phyloP scores from a whole-genome alignment of 2,797 vertebrate genomes.

The Pipistrellus kuhlii region DNA sequence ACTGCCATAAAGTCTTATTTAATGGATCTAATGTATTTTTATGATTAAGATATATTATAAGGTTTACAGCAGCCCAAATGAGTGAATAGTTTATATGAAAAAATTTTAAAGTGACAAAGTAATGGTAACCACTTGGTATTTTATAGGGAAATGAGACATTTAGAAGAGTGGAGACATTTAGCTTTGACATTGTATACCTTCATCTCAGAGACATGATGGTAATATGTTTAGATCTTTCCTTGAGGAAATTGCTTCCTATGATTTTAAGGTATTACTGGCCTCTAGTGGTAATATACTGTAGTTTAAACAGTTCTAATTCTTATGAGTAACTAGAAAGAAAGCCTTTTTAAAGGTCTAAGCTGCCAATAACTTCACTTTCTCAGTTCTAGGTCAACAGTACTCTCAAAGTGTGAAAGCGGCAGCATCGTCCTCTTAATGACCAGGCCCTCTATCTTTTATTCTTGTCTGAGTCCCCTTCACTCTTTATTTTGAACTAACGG shows the following conservation, averaged over 20 bases:
- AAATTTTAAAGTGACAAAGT: slow-evolving; percentile 22
- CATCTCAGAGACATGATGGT: neutral
- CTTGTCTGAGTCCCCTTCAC: neutral
- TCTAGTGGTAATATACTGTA: slow-evolving; percentile 85
- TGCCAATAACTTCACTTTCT: neutral
- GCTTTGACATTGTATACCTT: neutral
- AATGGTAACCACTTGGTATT: neutral
- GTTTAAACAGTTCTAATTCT: neutral
- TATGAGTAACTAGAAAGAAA: neutral
- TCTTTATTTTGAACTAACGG: neutral
- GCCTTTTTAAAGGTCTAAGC: slow-evolving; percentile 1
- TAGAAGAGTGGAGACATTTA: slow-evolving; percentile 21
- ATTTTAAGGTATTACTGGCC: slow-evolving; percentile 85
- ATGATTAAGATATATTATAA: neutral
- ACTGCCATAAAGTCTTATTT: slow-evolving; percentile 32
- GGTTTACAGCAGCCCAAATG: neutral
- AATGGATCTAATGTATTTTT: slow-evolving; percentile 18
- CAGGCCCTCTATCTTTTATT: neutral
- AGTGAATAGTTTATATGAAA: slow-evolving; percentile 27
- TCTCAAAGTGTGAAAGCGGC: neutral
- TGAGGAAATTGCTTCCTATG: slow-evolving; percentile 17
- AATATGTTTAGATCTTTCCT: neutral
- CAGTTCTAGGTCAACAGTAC: neutral
- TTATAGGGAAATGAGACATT: slow-evolving; percentile 29
- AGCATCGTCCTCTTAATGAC: neutral